Evolutionary conservation across 2,888 invertebrate species (phyloP).

Genomic region (Lacanobia wlatinum): DNA sequence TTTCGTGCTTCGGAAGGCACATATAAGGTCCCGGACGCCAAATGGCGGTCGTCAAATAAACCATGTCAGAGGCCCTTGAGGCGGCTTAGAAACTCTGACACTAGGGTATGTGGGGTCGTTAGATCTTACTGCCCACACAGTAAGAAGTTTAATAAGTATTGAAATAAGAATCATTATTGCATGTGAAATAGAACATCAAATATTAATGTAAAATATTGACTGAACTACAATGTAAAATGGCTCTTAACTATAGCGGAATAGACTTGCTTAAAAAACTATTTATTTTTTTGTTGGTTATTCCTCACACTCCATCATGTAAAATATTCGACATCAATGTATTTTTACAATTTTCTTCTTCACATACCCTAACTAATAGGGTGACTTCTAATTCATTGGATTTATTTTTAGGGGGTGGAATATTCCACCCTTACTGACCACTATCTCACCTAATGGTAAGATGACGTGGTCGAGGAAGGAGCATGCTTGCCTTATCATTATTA

Average conservation of each 20-base stretch:
- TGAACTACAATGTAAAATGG: constrained; percentile 40
- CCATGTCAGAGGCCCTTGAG: too few species aligned
- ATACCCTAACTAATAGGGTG: not conserved
- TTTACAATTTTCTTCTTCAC: constrained; percentile 28
- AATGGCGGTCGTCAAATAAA: too few species aligned
- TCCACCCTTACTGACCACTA: not conserved
- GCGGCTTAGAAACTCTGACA: too few species aligned
- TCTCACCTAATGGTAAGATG: too few species aligned
- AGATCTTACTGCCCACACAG: too few species aligned
- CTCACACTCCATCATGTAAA: constrained; percentile 11
- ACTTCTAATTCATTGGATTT: not conserved
- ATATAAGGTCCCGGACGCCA: too few species aligned
- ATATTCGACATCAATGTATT: constrained; percentile 26
- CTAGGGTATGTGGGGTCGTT: too few species aligned
- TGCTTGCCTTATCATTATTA: too few species aligned
- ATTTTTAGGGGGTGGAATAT: not conserved
- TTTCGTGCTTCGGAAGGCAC: too few species aligned
- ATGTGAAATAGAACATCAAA: constrained; percentile 6
- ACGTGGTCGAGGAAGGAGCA: too few species aligned
- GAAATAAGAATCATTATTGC: constrained; percentile 21
- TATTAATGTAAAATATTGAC: constrained; percentile 24
- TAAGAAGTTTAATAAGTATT: too few species aligned
- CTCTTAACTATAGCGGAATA: constrained; percentile 27
- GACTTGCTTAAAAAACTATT: constrained; percentile 37
- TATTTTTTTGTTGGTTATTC: constrained; percentile 9